Base-by-base conservation (phyloP, 2,113 vertebrate species). In the Stigmatopora argus region DNA sequence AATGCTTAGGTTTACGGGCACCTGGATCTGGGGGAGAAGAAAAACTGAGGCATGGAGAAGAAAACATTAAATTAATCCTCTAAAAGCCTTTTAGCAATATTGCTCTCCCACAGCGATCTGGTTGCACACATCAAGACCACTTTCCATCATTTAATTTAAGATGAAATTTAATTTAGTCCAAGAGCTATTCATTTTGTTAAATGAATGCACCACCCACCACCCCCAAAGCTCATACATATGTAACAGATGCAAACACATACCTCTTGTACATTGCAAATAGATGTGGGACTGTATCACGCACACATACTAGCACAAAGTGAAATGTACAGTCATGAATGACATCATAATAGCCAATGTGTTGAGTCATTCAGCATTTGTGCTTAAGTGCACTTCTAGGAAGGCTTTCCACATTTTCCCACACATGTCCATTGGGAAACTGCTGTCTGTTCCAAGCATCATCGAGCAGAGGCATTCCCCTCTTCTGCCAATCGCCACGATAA, bases 31-130 rank as follows among this genome's bases (percentile, higher is more conserved):
- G 80, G 84, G 83, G 83, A 73, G 81, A 80, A 73, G 71, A 78
- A 77, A 78, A 74, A 77, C 41, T 14, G 69, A 26, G 56, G 78
- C 74, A 62, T 75, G 69, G 64, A 66, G 34, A 69, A 73, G 52
- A 73, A 85, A 85, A 83, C 83, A 84, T 82, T 82, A 86, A 88
- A 91, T 91, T 91, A 92, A 92, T 92, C 89, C 88, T 87, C 85
- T 92, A 90, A 92, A 92, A 91, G 90, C 84, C 90, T 92, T 92
- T 92, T 91, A 92, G 89, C 83, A 67, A 89, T 90, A 92, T 92
- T 92, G 91, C 86, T 81, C 89, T 89, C 87, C 88, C 86, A 83
- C 86, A 71, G 86, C 7, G 84, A 79, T 85, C 80, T 77, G 55
- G 84, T 78, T 78, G 82, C 78, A 79, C 79, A 85, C 82, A 72